phyloP scores from a whole-genome alignment of 2,113 vertebrate genomes.

The Naja naja region DNA sequence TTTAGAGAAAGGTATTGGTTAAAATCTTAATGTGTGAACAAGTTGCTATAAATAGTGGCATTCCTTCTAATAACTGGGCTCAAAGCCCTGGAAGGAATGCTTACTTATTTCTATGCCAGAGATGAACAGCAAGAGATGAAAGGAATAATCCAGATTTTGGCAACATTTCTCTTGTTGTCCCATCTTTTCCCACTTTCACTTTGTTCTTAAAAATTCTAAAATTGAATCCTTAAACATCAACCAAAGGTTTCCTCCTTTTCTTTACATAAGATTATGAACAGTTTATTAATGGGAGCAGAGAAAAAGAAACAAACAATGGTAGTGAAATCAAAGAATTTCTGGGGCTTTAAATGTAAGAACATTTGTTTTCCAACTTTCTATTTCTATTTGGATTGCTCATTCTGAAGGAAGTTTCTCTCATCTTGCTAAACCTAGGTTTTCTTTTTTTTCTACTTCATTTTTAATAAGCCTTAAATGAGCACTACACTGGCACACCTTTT shows the following conservation, averaged over 20 bases:
- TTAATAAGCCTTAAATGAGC: slow-evolving; percentile 11
- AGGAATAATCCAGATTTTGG: neutral
- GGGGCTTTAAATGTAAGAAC: neutral
- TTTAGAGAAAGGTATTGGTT: neutral
- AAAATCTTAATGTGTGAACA: neutral
- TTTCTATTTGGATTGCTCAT: neutral
- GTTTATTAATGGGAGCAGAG: neutral
- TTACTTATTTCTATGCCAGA: neutral
- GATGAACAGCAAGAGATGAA: neutral
- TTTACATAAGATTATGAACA: neutral
- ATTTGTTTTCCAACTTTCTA: neutral
- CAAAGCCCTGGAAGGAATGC: neutral
- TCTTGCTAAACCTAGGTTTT: slow-evolving; percentile 3
- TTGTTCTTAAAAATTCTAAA: neutral
- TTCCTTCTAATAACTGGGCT: neutral
- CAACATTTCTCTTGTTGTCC: neutral
- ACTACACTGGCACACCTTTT: neutral
- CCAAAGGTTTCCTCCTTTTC: neutral
- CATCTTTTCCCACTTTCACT: neutral
- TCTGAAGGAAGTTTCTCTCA: neutral
- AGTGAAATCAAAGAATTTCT: slow-evolving; percentile 3
- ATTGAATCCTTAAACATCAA: slow-evolving; percentile 1
- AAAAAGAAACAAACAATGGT: slow-evolving; percentile 1
- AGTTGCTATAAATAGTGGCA: neutral
- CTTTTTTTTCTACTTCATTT: neutral